Evolutionary conservation across 92 coral and sea anemone species (phyloP).

Genomic region (Pocillopora grandis): DNA sequence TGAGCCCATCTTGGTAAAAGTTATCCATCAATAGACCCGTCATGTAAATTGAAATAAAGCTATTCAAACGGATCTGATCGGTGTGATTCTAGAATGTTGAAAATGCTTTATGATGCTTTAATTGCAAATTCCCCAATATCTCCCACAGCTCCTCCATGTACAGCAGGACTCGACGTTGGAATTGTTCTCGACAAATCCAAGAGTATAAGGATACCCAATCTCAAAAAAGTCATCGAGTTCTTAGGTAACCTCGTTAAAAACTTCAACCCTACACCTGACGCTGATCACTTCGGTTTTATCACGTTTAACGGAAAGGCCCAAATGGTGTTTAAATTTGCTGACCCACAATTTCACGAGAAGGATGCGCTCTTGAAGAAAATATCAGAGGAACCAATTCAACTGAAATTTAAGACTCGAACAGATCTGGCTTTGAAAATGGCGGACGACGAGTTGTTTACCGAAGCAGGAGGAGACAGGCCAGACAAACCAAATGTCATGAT

Average conservation of each 20-base stretch:
- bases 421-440: slow-evolving; percentile 49
- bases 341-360: slow-evolving; percentile 28
- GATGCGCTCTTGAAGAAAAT: slow-evolving; percentile 24
- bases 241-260: slow-evolving; percentile 25
- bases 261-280: slow-evolving; percentile 39
- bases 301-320: slow-evolving; percentile 31
- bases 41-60: too few species aligned
- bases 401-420: slow-evolving; percentile 20
- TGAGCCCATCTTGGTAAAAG: too few species aligned
- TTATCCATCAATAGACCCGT: too few species aligned
- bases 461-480: slow-evolving; percentile 34
- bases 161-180: slow-evolving; percentile 49
- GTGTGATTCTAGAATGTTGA: too few species aligned
- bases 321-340: slow-evolving; percentile 36
- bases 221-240: slow-evolving; percentile 26
- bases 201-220: slow-evolving; percentile 32
- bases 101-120: too few species aligned
- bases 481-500: slow-evolving; percentile 34
- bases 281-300: slow-evolving; percentile 56
- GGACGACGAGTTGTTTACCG: slow-evolving; percentile 34
- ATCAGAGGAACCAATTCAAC: slow-evolving; percentile 9
- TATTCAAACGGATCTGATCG: too few species aligned
- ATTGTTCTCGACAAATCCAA: slow-evolving; percentile 54
- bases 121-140: too few species aligned
- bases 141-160: slow-evolving; percentile 42